phyloP scores from a whole-genome alignment of 2,888 invertebrate species.

The Arge pagana region DNA sequence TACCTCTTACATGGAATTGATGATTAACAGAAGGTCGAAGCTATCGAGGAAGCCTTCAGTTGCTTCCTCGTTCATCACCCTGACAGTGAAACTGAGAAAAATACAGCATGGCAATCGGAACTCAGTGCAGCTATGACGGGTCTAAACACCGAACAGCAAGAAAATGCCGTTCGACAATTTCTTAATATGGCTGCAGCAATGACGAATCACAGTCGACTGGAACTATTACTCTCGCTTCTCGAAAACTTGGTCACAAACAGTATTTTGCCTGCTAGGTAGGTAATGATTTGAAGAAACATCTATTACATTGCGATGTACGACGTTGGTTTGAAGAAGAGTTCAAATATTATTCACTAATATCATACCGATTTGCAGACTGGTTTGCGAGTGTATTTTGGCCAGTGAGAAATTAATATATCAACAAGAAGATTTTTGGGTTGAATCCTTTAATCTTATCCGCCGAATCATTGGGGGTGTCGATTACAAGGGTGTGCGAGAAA shows the following conservation, averaged over 20 bases:
- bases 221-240: constrained; percentile 75
- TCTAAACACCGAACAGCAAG: constrained; percentile 73
- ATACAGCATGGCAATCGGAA: constrained; percentile 70
- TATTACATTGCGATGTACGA: constrained; percentile 9
- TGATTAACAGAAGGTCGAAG: constrained; percentile 75
- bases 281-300: constrained; percentile 9
- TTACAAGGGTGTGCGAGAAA: constrained; percentile 92
- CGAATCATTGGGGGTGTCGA: constrained; percentile 89
- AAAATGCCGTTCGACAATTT: constrained; percentile 76
- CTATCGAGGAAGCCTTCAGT: constrained; percentile 88
- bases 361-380: constrained; percentile 63
- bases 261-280: constrained; percentile 75
- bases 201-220: constrained; percentile 76
- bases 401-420: constrained; percentile 82
- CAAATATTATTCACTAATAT: not conserved
- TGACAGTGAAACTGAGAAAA: constrained; percentile 71
- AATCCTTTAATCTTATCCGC: constrained; percentile 82
- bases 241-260: constrained; percentile 76
- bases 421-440: constrained; percentile 87
- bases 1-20: not conserved
- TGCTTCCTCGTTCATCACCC: constrained; percentile 82
- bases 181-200: constrained; percentile 73
- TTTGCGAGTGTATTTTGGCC: constrained; percentile 84
- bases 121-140: constrained; percentile 70
- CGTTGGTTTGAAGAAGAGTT: not conserved